phyloP scores from a whole-genome alignment of 2,797 vertebrate genomes.

The Trachops cirrhosus region DNA sequence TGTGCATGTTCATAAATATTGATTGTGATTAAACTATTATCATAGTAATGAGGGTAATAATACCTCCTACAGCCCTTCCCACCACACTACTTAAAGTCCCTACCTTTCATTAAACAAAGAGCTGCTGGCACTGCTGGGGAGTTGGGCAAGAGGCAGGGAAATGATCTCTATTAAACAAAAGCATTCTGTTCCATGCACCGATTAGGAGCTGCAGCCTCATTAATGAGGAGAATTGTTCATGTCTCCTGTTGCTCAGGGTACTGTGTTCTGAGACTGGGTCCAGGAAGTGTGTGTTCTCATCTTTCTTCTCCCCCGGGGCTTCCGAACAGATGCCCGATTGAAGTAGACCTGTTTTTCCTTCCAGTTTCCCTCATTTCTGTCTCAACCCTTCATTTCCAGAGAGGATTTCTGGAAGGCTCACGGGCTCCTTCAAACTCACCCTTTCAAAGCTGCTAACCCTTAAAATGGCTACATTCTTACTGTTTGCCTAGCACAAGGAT shows the following conservation, averaged over 20 bases:
- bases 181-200: slow-evolving; percentile 35
- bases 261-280: slow-evolving; percentile 42
- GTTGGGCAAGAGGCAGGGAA: slow-evolving; percentile 53
- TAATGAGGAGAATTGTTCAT: slow-evolving; percentile 25
- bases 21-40: slow-evolving; percentile 66
- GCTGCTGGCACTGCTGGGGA: slow-evolving; percentile 4
- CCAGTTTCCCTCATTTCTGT: slow-evolving; percentile 51
- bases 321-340: slow-evolving; percentile 51
- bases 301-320: slow-evolving; percentile 41
- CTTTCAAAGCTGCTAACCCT: background rate
- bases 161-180: slow-evolving; percentile 58
- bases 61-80: slow-evolving; percentile 39
- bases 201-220: slow-evolving; percentile 34
- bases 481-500: background rate
- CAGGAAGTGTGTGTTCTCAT: slow-evolving; percentile 64
- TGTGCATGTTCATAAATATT: slow-evolving; percentile 65
- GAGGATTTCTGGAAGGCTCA: slow-evolving; percentile 7
- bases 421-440: background rate
- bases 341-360: slow-evolving; percentile 54
- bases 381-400: slow-evolving; percentile 25
- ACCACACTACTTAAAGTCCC: slow-evolving; percentile 5
- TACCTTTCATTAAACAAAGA: slow-evolving; percentile 50
- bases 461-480: background rate
- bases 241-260: slow-evolving; percentile 61
- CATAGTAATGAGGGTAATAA: slow-evolving; percentile 61